Conservation (phyloP, 2,113 vertebrate genomes). For the Thamnophis sirtalis region DNA sequence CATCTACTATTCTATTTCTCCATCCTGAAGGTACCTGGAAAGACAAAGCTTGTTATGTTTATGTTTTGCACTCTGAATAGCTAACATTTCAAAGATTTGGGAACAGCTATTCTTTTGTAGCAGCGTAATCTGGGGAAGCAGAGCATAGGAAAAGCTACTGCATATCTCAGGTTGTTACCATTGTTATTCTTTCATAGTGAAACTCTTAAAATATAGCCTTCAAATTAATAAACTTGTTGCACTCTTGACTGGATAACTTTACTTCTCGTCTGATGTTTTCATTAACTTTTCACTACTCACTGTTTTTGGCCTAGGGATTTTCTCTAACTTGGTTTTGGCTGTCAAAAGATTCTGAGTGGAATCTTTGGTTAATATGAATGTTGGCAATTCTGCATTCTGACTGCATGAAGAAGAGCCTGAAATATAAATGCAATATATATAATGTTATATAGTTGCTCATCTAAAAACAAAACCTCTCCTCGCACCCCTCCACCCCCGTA, state of each 20-base stretch:
- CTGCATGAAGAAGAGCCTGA: constrained; percentile 39
- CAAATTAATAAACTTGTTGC: background rate
- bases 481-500: background rate
- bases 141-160: background rate
- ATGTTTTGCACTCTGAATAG: background rate
- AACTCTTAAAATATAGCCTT: background rate
- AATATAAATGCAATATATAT: constrained; percentile 8
- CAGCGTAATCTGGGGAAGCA: background rate
- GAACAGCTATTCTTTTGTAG: background rate
- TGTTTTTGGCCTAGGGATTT: constrained; percentile 59
- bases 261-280: background rate
- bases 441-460: background rate
- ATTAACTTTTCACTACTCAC: constrained; percentile 42
- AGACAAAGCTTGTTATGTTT: background rate
- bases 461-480: background rate
- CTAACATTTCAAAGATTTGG: background rate
- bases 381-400: constrained; percentile 31
- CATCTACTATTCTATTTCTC: constrained; percentile 16
- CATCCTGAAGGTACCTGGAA: constrained; percentile 59
- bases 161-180: background rate
- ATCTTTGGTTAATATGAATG: constrained; percentile 35
- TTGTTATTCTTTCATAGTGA: background rate
- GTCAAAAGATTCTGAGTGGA: constrained; percentile 38
- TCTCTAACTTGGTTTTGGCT: constrained; percentile 28
- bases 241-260: background rate